These are phyloP conservation scores for Trisateles emortualis DNA, from an alignment of 2,888 invertebrate species.

Conservation along the genomic window DNA sequence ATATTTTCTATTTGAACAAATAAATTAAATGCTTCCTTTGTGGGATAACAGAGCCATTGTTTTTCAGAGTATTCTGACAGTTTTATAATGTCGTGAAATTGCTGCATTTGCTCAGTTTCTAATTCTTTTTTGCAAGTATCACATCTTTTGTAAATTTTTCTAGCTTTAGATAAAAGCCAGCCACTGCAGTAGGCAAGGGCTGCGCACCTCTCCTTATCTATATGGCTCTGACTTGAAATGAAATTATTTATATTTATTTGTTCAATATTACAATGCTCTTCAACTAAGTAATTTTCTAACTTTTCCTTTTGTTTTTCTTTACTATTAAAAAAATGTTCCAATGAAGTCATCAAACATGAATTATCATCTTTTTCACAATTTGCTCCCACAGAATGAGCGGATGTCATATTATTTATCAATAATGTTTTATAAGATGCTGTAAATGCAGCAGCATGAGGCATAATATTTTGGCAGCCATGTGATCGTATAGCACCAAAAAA, in stretches of 20 bases:
- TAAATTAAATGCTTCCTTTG: neutral
- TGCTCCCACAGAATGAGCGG: neutral
- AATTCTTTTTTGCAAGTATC: neutral
- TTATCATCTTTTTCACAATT: neutral
- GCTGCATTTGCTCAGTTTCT: neutral
- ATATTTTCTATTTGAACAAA: neutral
- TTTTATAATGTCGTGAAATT: neutral
- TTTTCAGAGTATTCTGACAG: neutral
- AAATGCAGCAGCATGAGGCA: neutral
- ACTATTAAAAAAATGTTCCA: too few relatives aligned
- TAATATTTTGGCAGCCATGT: neutral
- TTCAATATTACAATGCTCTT: neutral
- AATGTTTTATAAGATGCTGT: neutral
- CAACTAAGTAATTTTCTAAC: too few relatives aligned
- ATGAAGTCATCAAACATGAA: neutral
- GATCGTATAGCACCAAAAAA: neutral
- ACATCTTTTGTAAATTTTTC: neutral
- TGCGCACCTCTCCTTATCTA: neutral
- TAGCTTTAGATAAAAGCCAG: neutral
- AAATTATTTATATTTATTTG: neutral
- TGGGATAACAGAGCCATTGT: neutral
- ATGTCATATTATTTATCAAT: neutral
- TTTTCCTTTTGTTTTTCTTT: too few relatives aligned
- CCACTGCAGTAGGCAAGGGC: neutral
- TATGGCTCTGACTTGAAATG: neutral